Evolutionary conservation across 1,140 invertebrate species (phyloP), one percentile per base, ranked within the genome.

Genomic region (Callitettix versicolor): DNA sequence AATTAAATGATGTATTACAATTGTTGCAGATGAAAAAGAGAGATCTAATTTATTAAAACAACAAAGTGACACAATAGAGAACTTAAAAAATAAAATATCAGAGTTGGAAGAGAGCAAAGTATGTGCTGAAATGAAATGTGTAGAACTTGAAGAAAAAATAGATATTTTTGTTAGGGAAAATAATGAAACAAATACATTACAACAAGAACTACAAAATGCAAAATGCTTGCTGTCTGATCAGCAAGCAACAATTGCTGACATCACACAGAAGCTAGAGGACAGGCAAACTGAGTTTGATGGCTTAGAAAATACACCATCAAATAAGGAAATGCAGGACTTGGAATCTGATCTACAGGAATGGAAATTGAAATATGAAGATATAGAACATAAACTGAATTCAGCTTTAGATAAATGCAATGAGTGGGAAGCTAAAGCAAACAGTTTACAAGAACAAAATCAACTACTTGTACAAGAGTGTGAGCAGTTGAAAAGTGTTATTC

Each of bases 151-250:
- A 56, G 61, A 62, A 42, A 56, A 58, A 53, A 17, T 62, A 17
- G 55, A 61, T n/a, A 38, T 30, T 6, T 40, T 40, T 12, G 56
- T 54, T 41, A 73, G 77, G 60, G 78, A 82, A 59, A 67, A 76
- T 12, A 48, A 69, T 20, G 71, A 67, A 46, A 6, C 33, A 0
- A 66, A 71, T 18, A 63, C 68, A 14, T 51, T 51, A 0, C 67
- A 71, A n/a, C 60, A 58, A 3, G 51, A 61, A 34, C 63, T 67
- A 56, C 55, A 55, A 26, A 55, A 40, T 12, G 17, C 43, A 22
- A 2, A 26, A 22, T n/a, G 14, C 11, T 12, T 34, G 33, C 54
- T 55, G 12, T 7, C 24, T 11, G 38, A 55, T n/a, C 41, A 48
- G 7, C 41, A 48, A 18, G 33, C 15, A 11, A 49, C 30, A n/a